Conservation (phyloP, 2,888 invertebrate species). For the Bruchidius siliquastri region DNA sequence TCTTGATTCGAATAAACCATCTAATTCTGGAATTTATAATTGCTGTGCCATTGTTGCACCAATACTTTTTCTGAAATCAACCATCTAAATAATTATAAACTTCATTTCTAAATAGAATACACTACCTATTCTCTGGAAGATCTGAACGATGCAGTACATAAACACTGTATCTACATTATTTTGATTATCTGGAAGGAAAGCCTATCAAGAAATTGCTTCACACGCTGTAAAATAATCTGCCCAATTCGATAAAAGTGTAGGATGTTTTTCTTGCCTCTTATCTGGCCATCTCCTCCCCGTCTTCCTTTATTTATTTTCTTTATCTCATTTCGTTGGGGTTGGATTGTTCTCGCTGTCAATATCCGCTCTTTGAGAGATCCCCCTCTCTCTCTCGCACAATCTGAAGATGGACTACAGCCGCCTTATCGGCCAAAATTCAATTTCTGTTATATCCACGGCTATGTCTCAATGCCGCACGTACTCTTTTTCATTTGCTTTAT, state of each 20-base stretch:
- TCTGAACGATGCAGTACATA: slow-evolving; percentile 46
- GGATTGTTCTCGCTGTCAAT: slow-evolving; percentile 53
- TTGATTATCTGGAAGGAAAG: not conserved
- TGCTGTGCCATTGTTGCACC: too few relatives aligned
- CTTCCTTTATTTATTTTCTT: slow-evolving; percentile 50
- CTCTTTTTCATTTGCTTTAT: not conserved
- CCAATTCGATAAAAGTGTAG: not conserved
- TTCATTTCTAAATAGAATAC: too few relatives aligned
- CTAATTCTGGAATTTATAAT: too few relatives aligned
- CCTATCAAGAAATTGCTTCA: not conserved
- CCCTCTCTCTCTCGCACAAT: slow-evolving; percentile 15
- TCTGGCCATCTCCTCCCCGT: slow-evolving; percentile 5
- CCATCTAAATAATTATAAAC: too few relatives aligned
- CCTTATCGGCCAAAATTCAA: slow-evolving; percentile 41
- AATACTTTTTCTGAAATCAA: too few relatives aligned
- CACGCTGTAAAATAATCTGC: not conserved
- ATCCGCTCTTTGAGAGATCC: slow-evolving; percentile 39
- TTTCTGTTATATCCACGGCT: slow-evolving; percentile 33
- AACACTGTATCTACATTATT: slow-evolving; percentile 43
- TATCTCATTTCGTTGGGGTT: slow-evolving; percentile 42
- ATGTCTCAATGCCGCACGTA: not conserved
- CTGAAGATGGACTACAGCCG: not conserved
- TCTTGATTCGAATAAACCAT: too few relatives aligned
- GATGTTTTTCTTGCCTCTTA: slow-evolving; percentile 9
- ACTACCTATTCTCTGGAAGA: too few relatives aligned